Percentiles rank a stretch among this genome's conserved stretches.
Conservation (phyloP, 1,140 invertebrate species). For the Trinorchestia longiramus region DNA sequence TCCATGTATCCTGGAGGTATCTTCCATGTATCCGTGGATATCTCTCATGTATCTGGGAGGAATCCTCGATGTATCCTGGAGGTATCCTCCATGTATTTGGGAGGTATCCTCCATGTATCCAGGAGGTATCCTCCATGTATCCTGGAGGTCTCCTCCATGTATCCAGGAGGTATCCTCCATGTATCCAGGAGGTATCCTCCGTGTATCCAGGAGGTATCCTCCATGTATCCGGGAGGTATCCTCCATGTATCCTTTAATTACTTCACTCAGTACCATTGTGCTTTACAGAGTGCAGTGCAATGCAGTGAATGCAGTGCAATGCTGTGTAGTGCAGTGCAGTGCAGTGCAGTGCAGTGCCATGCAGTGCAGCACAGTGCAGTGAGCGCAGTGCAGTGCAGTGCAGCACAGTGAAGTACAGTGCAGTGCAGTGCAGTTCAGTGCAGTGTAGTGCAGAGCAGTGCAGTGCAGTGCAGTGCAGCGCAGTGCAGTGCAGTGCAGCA, state of each 20-base stretch:
- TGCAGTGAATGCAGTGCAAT: background rate
- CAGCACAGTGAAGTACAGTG: too few relatives aligned
- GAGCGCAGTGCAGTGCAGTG: too few relatives aligned
- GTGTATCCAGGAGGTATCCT: background rate
- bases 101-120: too few relatives aligned
- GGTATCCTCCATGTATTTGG: too few relatives aligned
- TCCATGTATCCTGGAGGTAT: background rate
- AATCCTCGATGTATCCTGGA: background rate
- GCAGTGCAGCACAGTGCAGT: too few relatives aligned
- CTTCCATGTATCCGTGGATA: background rate
- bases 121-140: too few relatives aligned
- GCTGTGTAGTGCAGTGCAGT: background rate
- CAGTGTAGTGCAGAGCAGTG: too few relatives aligned
- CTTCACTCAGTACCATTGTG: background rate
- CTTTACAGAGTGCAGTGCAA: background rate
- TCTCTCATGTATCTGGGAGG: background rate
- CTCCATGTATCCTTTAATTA: background rate
- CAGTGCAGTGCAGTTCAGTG: too few relatives aligned
- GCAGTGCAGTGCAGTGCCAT: too few relatives aligned
- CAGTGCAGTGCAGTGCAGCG: too few relatives aligned
- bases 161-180: background rate
- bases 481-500: too few relatives aligned
- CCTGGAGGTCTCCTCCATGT: too few relatives aligned
- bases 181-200: background rate
- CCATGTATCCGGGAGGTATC: background rate